Evolutionary conservation across 1,140 invertebrate genomes (phyloP).

Genomic region (Drosophila athabasca): DNA sequence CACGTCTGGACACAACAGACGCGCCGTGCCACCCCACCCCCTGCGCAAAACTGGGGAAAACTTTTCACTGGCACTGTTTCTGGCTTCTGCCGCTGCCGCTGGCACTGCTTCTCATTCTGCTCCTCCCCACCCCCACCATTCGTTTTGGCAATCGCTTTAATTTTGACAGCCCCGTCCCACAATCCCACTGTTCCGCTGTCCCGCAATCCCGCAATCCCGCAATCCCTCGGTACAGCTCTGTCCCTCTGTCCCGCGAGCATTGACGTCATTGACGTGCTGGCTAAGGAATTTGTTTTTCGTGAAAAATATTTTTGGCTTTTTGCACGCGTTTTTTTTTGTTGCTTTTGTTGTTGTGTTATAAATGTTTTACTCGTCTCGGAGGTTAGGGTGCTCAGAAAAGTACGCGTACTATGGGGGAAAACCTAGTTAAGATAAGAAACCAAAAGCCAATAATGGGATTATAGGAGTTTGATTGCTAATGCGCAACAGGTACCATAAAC

Average conservation of each 20-base stretch:
- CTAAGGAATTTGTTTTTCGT: constrained; percentile 79
- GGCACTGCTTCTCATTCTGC: too few relatives aligned
- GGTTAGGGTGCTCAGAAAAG: constrained; percentile 20
- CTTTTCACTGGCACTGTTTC: constrained; percentile 39
- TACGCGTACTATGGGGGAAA: neutral
- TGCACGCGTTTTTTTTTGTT: constrained; percentile 34
- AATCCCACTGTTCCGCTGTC: too few relatives aligned
- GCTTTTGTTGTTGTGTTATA: constrained; percentile 23
- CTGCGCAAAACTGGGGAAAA: constrained; percentile 18
- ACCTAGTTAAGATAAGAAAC: too few relatives aligned
- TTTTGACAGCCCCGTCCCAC: constrained; percentile 60
- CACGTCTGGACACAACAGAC: constrained; percentile 66
- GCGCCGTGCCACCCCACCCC: constrained; percentile 9
- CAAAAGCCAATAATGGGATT: too few relatives aligned
- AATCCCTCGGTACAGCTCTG: too few relatives aligned
- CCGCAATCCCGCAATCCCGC: too few relatives aligned
- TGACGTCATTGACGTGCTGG: constrained; percentile 78
- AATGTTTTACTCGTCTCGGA: constrained; percentile 29
- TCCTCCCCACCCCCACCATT: too few relatives aligned
- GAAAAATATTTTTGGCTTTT: constrained; percentile 71
- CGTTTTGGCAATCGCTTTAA: constrained; percentile 28
- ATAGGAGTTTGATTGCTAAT: too few relatives aligned
- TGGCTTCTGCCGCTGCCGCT: constrained; percentile 5
- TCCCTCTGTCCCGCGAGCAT: constrained; percentile 25
- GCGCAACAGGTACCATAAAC: too few relatives aligned